Base-by-base conservation (phyloP, 2,797 vertebrate species). In the Galagoides demidoff region DNA sequence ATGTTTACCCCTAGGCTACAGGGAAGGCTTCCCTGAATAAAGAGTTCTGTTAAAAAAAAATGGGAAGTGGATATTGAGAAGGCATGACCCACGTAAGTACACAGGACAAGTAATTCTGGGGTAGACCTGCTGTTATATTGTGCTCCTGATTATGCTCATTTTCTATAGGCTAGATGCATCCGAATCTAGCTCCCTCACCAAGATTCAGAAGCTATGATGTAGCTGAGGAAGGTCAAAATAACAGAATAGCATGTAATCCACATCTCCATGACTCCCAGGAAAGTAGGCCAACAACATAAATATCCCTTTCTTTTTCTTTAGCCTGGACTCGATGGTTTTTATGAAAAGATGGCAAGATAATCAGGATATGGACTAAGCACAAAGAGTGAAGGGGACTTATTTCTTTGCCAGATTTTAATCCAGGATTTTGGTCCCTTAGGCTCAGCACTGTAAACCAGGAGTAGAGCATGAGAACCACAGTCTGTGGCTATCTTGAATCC, bases 221-320 rank as follows among this genome's bases (percentile, higher is more conserved):
- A 37, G 63, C 31, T 85, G 43, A 19, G 19, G 14, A n/a, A 92
- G 59, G 52, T 52, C 71, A 89, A 95, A 82, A 92, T 34, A 39
- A 39, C 16, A 83, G 85, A 78, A 79, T 92, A 78, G 22, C 17
- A 29, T 34, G 63, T 70, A 31, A 34, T 77, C 43, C 11, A 43
- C 52, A 64, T 71, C 71, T 84, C 17, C 17, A 34, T 64, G 63
- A 23, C 29, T 78, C 43, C 78, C 39, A 13, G n/a, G 78, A 89
- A 92, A 63, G 55, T 77, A 88, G 61, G 49, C 85, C 34, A 52
- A 79, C n/a, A 92, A 29, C 23, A 63, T 84, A 92, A 83, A 55
- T 89, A 89, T 83, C 63, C 39, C 78, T 89, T 83, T 87, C 37
- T 68, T 84, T 89, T 52, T 84, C 78, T 84, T 89, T 17, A 55